Percentiles rank a stretch among this genome's conserved stretches.
Conservation (phyloP, 1,140 invertebrate genomes). For the Batillaria attramentaria region DNA sequence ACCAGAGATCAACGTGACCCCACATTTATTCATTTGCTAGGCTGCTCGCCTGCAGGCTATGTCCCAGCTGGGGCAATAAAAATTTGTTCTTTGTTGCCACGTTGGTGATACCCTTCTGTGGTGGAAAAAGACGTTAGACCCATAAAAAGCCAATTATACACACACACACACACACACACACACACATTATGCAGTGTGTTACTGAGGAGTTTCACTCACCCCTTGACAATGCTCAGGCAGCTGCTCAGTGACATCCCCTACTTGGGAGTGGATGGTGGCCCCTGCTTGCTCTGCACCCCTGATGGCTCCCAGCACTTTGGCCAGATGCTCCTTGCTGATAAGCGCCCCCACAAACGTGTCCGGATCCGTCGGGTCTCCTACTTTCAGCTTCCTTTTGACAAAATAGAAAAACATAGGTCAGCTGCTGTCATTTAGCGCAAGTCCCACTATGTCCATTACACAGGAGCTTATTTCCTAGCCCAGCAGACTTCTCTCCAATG, state of each 20-base stretch:
- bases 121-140: too few relatives aligned
- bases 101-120: too few relatives aligned
- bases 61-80: too few relatives aligned
- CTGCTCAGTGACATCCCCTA: slow-evolving; percentile 56
- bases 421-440: neutral
- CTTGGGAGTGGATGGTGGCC: slow-evolving; percentile 66
- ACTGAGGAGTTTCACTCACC: slow-evolving; percentile 54
- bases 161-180: neutral
- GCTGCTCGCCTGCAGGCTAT: too few relatives aligned
- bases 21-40: too few relatives aligned
- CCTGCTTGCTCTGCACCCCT: slow-evolving; percentile 65
- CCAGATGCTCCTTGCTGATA: slow-evolving; percentile 74
- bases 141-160: neutral
- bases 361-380: slow-evolving; percentile 73
- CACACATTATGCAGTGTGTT: neutral
- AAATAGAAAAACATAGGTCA: neutral
- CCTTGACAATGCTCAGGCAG: slow-evolving; percentile 63
- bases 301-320: slow-evolving; percentile 75
- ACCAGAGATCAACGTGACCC: too few relatives aligned
- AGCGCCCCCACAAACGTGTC: slow-evolving; percentile 74
- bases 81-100: too few relatives aligned
- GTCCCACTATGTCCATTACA: neutral
- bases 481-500: too few relatives aligned
- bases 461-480: neutral
- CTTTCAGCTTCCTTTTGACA: slow-evolving; percentile 70